Evolutionary conservation across 2,888 invertebrate genomes (phyloP), one percentile per base, ranked within the genome.

Genomic region (Microctonus hyperodae): DNA sequence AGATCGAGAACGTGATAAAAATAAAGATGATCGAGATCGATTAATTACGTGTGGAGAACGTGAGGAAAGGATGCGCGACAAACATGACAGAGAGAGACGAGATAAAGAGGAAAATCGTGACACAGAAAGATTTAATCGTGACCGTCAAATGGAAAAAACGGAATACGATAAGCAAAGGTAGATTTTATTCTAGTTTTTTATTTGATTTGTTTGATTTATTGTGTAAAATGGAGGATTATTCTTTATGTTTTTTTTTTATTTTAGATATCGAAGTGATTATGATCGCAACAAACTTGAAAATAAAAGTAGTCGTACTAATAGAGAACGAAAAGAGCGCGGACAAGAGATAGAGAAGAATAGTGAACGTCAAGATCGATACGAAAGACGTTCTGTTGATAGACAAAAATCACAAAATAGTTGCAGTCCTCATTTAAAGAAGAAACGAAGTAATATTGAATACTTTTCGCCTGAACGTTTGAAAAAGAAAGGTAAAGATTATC

Each of bases 401-500:
- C 79, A 82, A 55, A 74, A 83, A 79, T 76, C 83, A 80, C 70
- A 86, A 81, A 84, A 83, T 72, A 78, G 84, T 76, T 68, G 83
- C 71, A 79, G 79, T 60, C 78, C 84, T 75, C 79, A 79, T 61
- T 72, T 73, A 0, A 78, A 78, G 73, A 81, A 82, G 69, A 74
- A 76, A 0, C 83, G 85, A 13, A 84, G 84, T 35, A 85, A 86
- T 20, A 56, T 65, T 10, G 83, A 83, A 53, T 88, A 88, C 44
- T 60, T 65, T 3, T 79, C 80, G 0, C 82, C 82, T 0, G 83
- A 83, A 33, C 76, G 81, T 9, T 65, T 84, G 71, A 88, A 87
- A 66, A 87, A 87, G 64, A 88, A 88, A 77, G 88, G 89, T 16
- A 88, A 88, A 74, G 88, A 88, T 64, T 37, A 37, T 6, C 86